Evolutionary conservation across 2,888 invertebrate species (phyloP).

Genomic region (Stegana nigrithorax): DNA sequence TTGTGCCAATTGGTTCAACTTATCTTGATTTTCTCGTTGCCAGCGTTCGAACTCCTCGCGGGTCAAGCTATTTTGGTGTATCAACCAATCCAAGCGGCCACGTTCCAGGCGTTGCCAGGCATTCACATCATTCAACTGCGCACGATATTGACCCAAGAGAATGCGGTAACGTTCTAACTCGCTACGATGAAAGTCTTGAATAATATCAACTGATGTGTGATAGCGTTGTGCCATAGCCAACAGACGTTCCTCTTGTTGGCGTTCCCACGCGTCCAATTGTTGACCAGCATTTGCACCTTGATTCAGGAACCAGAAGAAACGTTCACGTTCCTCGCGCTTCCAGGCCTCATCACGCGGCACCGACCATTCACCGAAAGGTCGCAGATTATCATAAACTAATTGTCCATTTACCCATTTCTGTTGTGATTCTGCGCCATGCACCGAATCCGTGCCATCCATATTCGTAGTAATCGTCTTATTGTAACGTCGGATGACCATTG

Average conservation of each 20-base stretch:
- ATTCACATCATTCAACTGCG: conserved; percentile 46
- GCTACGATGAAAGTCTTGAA: conserved; percentile 62
- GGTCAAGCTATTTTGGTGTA: conserved; percentile 63
- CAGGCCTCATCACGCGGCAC: conserved; percentile 60
- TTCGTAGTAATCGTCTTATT: conserved; percentile 59
- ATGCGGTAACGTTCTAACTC: conserved; percentile 58
- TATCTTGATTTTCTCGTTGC: conserved; percentile 58
- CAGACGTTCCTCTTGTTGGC: conserved; percentile 63
- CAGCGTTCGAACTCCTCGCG: conserved; percentile 62
- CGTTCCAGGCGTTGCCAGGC: conserved; percentile 61
- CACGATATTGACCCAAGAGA: conserved; percentile 55
- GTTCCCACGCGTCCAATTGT: conserved; percentile 61
- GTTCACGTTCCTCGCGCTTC: conserved; percentile 66
- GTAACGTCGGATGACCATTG: conserved; percentile 52
- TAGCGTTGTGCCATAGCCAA: conserved; percentile 55
- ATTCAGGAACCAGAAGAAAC: conserved; percentile 62
- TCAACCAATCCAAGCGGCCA: conserved; percentile 64
- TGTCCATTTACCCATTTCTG: conserved; percentile 63
- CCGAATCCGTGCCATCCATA: conserved; percentile 54
- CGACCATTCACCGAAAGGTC: conserved; percentile 58
- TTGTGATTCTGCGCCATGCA: conserved; percentile 58
- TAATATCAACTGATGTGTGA: conserved; percentile 50
- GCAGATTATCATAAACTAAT: conserved; percentile 55
- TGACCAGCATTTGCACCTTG: conserved; percentile 43
- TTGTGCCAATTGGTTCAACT: conserved; percentile 46